phyloP scores from a whole-genome alignment of 2,888 invertebrate species.

The Machimus atricapillus region DNA sequence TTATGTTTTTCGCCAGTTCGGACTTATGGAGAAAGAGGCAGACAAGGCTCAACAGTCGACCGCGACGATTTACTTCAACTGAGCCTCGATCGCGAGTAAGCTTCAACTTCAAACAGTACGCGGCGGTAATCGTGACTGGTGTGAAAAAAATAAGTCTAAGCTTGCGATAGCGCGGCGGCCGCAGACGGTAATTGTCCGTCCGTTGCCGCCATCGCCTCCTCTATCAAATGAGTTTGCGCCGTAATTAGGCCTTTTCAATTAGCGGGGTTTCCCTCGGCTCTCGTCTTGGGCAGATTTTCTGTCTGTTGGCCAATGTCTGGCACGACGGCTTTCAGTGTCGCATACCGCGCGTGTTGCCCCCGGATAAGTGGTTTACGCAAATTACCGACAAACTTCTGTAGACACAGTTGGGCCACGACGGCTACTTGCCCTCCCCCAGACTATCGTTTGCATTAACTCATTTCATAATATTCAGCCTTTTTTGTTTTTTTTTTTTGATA shows the following conservation, averaged over 20 bases:
- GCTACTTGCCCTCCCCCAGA: neutral
- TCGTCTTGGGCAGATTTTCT: neutral
- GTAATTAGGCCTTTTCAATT: conserved; percentile 20
- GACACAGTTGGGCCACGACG: neutral
- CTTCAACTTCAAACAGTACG: neutral
- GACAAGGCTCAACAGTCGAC: neutral
- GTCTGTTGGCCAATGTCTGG: neutral
- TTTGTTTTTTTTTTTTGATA: neutral
- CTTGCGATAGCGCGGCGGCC: conserved; percentile 8
- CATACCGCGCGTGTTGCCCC: neutral
- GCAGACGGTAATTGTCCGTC: neutral
- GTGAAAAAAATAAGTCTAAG: neutral
- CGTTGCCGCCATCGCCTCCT: neutral
- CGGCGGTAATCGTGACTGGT: neutral
- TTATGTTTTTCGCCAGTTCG: neutral
- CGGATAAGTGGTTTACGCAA: neutral
- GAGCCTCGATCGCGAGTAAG: conserved; percentile 3
- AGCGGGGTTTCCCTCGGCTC: neutral
- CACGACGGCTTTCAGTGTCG: neutral
- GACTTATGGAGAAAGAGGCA: neutral
- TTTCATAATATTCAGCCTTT: neutral
- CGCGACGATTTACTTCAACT: neutral
- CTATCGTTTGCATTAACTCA: neutral
- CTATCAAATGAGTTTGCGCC: neutral
- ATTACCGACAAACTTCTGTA: neutral